Evolutionary conservation across 2,113 vertebrate species (phyloP).

Genomic region (Oncorhynchus tshawytscha): DNA sequence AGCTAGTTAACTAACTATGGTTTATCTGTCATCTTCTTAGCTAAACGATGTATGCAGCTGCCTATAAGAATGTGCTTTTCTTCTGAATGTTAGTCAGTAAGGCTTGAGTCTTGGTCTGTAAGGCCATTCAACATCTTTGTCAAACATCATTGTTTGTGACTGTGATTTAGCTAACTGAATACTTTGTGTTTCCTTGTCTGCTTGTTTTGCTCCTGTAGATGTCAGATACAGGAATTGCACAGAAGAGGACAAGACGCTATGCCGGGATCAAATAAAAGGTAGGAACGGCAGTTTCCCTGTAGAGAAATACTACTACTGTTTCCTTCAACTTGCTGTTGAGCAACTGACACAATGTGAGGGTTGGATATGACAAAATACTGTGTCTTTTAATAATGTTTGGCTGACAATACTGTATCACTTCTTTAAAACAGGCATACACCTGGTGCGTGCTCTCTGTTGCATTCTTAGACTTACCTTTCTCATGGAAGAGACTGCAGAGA

Average conservation of each 20-base stretch:
- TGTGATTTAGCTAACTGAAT: background rate
- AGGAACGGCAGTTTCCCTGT: slow-evolving; percentile 35
- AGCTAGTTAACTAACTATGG: background rate
- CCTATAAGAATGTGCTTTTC: no score
- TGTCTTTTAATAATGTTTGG: no score
- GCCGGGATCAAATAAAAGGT: slow-evolving; percentile 82
- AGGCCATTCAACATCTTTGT: background rate
- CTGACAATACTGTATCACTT: background rate
- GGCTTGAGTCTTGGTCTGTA: no score
- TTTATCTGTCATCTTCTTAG: background rate
- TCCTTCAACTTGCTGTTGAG: no score
- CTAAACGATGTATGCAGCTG: no score
- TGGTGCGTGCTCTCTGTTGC: slow-evolving; percentile 83
- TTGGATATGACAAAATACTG: background rate
- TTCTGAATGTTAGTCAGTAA: no score
- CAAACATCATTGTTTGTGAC: background rate
- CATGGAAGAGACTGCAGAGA: slow-evolving; percentile 75
- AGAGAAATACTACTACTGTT: background rate
- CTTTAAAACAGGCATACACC: slow-evolving; percentile 72
- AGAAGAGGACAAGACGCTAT: slow-evolving; percentile 75
- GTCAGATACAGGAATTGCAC: slow-evolving; percentile 81
- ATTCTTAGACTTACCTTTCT: slow-evolving; percentile 73
- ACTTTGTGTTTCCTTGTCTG: background rate
- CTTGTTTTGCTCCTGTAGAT: slow-evolving; percentile 63
- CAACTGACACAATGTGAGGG: background rate